These are phyloP conservation scores for Tachyglossus aculeatus DNA, from an alignment of 2,797 vertebrate species.

Conservation along the genomic window DNA sequence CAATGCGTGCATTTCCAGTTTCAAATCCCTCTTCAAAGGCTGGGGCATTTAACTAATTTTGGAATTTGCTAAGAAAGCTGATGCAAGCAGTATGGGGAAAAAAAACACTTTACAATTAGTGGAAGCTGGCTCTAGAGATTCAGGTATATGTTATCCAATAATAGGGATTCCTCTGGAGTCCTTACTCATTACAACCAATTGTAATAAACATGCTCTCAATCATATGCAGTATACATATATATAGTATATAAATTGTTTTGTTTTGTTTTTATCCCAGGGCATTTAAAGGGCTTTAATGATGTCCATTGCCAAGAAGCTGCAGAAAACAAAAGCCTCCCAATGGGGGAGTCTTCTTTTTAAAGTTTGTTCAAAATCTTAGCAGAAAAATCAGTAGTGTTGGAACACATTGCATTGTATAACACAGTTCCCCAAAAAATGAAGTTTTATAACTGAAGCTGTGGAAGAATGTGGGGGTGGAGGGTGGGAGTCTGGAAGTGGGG, in stretches of 20 bases:
- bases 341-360: neutral
- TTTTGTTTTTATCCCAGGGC: constrained; percentile 20
- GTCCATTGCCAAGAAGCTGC: constrained; percentile 11
- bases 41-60: constrained; percentile 57
- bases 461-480: too few relatives aligned
- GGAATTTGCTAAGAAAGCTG: constrained; percentile 81
- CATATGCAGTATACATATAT: constrained; percentile 25
- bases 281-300: constrained; percentile 46
- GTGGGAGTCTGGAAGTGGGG: too few relatives aligned
- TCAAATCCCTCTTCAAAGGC: constrained; percentile 23
- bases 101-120: constrained; percentile 82
- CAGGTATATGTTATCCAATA: constrained; percentile 81
- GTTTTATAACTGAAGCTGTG: too few relatives aligned
- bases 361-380: too few relatives aligned
- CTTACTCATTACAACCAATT: constrained; percentile 78
- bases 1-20: neutral
- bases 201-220: constrained; percentile 60
- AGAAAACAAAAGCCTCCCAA: constrained; percentile 2
- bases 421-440: too few relatives aligned
- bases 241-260: too few relatives aligned
- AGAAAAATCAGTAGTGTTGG: neutral
- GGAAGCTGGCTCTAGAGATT: constrained; percentile 76
- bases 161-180: constrained; percentile 77
- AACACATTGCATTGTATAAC: neutral
- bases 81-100: constrained; percentile 68